phyloP scores from a whole-genome alignment of 1,140 invertebrate genomes.

The Drosophila repleta region DNA sequence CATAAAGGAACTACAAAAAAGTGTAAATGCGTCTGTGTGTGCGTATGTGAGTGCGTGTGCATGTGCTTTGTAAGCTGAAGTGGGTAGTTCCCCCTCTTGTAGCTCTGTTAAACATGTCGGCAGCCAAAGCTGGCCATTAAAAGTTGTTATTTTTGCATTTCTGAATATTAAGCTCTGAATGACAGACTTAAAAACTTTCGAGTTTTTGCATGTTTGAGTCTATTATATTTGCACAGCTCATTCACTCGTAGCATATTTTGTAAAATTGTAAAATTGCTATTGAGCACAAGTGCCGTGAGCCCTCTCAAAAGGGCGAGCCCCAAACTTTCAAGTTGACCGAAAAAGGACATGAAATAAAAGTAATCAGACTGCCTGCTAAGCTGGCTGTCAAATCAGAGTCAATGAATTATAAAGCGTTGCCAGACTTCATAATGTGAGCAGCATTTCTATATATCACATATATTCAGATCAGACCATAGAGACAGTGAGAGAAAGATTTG shows the following conservation, averaged over 20 bases:
- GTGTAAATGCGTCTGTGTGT: not conserved
- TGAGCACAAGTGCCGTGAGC: not conserved
- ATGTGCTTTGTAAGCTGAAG: not conserved
- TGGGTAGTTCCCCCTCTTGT: not conserved
- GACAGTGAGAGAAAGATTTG: too few relatives aligned
- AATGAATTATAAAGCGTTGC: too few relatives aligned
- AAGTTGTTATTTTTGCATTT: not conserved
- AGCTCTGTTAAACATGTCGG: not conserved
- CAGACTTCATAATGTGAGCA: too few relatives aligned
- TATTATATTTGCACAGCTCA: not conserved
- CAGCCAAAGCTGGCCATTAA: not conserved
- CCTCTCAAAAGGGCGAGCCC: not conserved
- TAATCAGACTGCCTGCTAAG: not conserved
- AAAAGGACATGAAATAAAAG: not conserved
- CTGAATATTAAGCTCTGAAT: not conserved
- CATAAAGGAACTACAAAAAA: not conserved
- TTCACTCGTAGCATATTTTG: too few relatives aligned
- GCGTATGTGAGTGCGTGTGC: not conserved
- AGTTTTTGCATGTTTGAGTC: not conserved
- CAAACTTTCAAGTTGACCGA: slow-evolving; percentile 1
- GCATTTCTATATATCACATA: too few relatives aligned
- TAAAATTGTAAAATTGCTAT: not conserved
- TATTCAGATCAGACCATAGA: too few relatives aligned
- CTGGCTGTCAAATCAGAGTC: too few relatives aligned
- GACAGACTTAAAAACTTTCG: not conserved